Conservation (phyloP, 1,140 invertebrate genomes). For the Acromyrmex echinatior region DNA sequence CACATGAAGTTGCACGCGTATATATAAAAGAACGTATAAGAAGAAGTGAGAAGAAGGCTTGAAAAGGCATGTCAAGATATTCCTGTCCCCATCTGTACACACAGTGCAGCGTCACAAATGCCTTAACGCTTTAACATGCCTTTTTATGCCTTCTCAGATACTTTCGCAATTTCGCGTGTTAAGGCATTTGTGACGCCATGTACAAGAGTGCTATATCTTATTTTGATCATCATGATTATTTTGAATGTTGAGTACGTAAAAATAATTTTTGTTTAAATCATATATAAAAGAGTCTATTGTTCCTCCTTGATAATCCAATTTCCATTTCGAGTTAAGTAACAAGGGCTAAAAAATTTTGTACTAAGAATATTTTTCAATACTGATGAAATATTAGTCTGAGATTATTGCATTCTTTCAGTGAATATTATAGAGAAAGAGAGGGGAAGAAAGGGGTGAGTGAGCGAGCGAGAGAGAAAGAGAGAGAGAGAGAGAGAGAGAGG, state of each 20-base stretch:
- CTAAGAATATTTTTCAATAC: neutral
- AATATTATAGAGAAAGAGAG: neutral
- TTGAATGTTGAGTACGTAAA: neutral
- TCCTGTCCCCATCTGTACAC: no score
- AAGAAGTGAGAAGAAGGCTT: no score
- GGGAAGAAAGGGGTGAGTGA: neutral
- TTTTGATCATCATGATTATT: constrained; percentile 1
- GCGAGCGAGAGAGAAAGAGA: no score
- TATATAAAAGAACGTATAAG: no score
- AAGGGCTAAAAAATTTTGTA: neutral
- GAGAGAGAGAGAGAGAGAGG: no score
- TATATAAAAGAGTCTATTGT: neutral
- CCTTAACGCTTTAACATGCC: no score
- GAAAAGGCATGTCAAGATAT: no score
- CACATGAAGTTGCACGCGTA: no score
- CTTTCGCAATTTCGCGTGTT: no score
- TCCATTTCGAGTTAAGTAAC: neutral
- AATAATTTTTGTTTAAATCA: constrained; percentile 1
- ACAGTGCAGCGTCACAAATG: no score
- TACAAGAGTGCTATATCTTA: neutral
- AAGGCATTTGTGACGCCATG: no score
- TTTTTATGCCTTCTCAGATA: no score
- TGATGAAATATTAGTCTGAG: neutral
- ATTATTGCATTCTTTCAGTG: constrained; percentile 15
- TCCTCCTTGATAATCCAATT: neutral